Evolutionary conservation across 2,888 invertebrate genomes (phyloP).

Genomic region (Lissocephala sabroskyi): DNA sequence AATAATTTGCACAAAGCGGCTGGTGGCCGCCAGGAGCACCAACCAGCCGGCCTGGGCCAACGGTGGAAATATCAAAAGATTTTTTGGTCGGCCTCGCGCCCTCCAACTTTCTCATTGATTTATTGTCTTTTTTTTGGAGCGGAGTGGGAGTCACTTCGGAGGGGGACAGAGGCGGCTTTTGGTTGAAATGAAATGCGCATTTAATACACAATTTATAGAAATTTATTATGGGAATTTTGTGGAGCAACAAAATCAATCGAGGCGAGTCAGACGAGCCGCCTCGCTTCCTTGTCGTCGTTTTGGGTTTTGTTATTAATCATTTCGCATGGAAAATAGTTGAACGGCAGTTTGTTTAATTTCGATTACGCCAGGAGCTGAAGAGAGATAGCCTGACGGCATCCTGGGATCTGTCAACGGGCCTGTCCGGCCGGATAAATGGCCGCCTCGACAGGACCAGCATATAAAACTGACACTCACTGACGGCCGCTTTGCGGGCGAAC

Average conservation of each 20-base stretch:
- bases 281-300: no score
- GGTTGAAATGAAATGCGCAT: conserved; percentile 28
- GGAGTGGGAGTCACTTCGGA: no score
- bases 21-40: conserved; percentile 10
- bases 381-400: no score
- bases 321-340: conserved; percentile 39
- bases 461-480: conserved; percentile 63
- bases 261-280: no score
- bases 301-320: conserved; percentile 30
- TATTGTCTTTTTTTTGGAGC: conserved; percentile 39
- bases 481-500: no score
- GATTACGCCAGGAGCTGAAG: no score
- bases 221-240: no score
- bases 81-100: conserved; percentile 8
- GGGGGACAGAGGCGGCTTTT: conserved; percentile 3
- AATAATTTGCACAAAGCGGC: conserved; percentile 69
- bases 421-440: conserved; percentile 42
- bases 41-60: no score
- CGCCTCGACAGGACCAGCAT: conserved; percentile 58
- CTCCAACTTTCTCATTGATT: conserved; percentile 43
- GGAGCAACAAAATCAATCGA: no score
- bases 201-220: conserved; percentile 10
- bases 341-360: conserved; percentile 57
- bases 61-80: conserved; percentile 48
- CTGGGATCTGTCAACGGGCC: conserved; percentile 31